A percentile compares a stretch with the other conserved stretches of the same genome.
Conservation (phyloP, 2,888 invertebrate genomes). For the Urechis unicinctus region DNA sequence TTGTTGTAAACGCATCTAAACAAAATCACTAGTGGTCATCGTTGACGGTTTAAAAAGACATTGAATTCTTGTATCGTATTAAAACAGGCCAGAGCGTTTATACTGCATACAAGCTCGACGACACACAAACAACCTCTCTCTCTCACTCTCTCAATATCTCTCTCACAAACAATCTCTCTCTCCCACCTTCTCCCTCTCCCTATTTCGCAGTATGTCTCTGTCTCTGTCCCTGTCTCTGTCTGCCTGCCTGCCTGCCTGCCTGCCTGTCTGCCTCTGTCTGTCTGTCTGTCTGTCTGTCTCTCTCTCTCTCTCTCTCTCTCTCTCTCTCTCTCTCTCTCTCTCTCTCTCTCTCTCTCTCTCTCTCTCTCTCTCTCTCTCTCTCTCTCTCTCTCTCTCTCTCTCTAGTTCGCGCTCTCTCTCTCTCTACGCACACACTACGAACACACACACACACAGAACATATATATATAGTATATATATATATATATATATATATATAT, state of each 20-base stretch:
- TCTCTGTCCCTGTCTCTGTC: slow-evolving; percentile 1
- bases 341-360: neutral
- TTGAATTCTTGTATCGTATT: no score
- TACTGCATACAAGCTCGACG: no score
- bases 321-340: neutral
- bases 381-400: neutral
- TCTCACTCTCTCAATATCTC: neutral
- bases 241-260: neutral
- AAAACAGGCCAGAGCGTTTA: no score
- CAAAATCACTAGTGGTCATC: no score
- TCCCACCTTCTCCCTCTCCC: neutral
- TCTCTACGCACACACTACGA: no score
- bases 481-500: no score
- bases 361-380: neutral
- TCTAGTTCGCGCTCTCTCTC: no score
- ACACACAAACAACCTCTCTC: no score
- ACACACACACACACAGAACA: no score
- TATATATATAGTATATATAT: no score
- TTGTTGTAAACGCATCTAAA: no score
- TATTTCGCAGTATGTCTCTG: neutral
- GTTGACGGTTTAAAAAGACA: no score
- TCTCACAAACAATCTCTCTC: neutral
- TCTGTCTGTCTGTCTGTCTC: slow-evolving; percentile 2
- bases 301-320: neutral
- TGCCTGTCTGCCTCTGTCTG: neutral